phyloP scores from a whole-genome alignment of 2,113 vertebrate genomes.

The Takifugu flavidus region DNA sequence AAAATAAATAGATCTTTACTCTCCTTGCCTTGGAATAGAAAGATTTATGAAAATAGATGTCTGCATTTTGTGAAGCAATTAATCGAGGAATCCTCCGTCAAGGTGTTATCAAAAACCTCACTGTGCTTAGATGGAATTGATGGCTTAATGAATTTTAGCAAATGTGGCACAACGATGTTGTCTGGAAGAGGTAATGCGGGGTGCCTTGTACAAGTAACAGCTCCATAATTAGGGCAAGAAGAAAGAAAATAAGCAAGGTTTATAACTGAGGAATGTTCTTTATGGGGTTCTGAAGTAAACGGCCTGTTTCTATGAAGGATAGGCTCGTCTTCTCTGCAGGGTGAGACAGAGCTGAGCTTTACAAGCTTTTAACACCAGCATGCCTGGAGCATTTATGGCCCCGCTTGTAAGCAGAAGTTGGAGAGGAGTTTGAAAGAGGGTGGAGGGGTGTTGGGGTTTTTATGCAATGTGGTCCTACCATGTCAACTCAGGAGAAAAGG shows the following conservation, averaged over 20 bases:
- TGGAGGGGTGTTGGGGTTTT: background rate
- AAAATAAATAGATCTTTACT: constrained; percentile 11
- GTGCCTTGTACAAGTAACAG: constrained; percentile 66
- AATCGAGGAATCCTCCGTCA: background rate
- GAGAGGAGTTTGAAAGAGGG: background rate
- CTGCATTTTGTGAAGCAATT: constrained; percentile 1
- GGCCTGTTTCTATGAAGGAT: constrained; percentile 40
- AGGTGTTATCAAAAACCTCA: constrained; percentile 3
- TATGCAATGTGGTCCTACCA: constrained; percentile 10
- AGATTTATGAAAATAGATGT: too few relatives aligned
- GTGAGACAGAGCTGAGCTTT: constrained; percentile 51
- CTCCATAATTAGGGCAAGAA: constrained; percentile 68
- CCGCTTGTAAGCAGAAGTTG: constrained; percentile 40
- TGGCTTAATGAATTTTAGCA: constrained; percentile 30
- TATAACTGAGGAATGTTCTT: constrained; percentile 61
- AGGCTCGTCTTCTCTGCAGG: constrained; percentile 33
- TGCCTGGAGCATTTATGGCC: constrained; percentile 62
- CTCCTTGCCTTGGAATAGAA: background rate
- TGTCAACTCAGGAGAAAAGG: constrained; percentile 28
- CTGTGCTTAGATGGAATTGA: background rate
- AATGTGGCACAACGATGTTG: constrained; percentile 27
- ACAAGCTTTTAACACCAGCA: constrained; percentile 64
- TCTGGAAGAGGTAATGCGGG: constrained; percentile 49
- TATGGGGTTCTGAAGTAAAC: constrained; percentile 64
- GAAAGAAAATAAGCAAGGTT: constrained; percentile 64